These are phyloP conservation scores for Yponomeuta plumbellus DNA, from an alignment of 2,888 invertebrate species.

Conservation along the genomic window DNA sequence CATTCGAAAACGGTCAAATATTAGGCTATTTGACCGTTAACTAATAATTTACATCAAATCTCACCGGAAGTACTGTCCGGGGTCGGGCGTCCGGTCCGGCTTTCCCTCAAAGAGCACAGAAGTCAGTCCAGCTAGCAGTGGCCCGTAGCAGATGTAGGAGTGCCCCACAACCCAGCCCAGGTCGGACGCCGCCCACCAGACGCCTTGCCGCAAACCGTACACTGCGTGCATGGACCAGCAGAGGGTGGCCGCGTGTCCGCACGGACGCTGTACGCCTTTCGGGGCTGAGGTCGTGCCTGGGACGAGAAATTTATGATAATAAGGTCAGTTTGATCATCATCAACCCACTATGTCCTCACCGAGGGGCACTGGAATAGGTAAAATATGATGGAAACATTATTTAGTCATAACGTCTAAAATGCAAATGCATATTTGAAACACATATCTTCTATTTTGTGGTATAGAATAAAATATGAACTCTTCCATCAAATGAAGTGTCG, in stretches of 20 bases:
- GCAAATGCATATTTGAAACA: too few species aligned
- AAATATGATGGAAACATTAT: too few species aligned
- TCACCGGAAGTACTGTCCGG: conserved; percentile 92
- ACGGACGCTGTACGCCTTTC: conserved; percentile 88
- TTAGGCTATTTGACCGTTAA: too few species aligned
- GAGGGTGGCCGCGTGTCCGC: conserved; percentile 91
- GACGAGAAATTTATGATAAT: conserved; percentile 33
- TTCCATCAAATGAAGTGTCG: too few species aligned
- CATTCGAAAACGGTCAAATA: too few species aligned
- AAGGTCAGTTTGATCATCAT: too few species aligned
- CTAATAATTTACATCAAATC: not conserved
- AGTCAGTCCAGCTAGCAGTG: conserved; percentile 87
- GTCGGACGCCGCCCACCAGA: conserved; percentile 95
- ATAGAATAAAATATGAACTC: too few species aligned
- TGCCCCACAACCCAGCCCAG: conserved; percentile 96
- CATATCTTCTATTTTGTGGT: too few species aligned
- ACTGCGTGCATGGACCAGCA: conserved; percentile 90
- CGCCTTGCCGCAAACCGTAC: conserved; percentile 86
- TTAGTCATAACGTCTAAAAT: too few species aligned
- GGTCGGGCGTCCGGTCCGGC: conserved; percentile 95
- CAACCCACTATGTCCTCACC: too few species aligned
- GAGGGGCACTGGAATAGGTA: too few species aligned
- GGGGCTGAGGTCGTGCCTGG: conserved; percentile 73
- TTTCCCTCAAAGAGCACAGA: conserved; percentile 94
- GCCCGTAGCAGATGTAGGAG: conserved; percentile 96